These are phyloP conservation scores for Brachystomella parvula DNA, from an alignment of 1,140 invertebrate species.

Conservation along the genomic window DNA sequence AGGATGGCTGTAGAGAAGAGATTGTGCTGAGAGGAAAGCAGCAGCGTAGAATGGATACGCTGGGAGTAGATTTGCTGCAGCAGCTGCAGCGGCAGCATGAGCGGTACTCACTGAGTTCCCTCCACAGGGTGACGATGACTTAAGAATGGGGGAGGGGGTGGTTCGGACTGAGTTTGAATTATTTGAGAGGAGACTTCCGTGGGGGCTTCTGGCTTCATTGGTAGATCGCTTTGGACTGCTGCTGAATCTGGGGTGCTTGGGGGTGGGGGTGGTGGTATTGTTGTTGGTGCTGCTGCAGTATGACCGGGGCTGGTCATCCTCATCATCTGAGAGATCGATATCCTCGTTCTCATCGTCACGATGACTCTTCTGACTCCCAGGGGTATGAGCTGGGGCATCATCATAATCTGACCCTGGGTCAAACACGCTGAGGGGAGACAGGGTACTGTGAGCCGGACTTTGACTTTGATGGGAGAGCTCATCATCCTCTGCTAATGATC, in stretches of 20 bases:
- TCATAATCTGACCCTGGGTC: conserved; percentile 19
- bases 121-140: conserved; percentile 4
- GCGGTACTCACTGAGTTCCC: not conserved
- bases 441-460: not conserved
- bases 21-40: conserved; percentile 35
- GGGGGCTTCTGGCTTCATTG: not conserved
- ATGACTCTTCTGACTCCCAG: not conserved
- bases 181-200: not conserved
- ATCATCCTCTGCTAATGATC: not conserved
- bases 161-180: not conserved
- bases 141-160: not conserved
- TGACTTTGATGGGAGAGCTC: not conserved
- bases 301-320: not conserved
- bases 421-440: conserved; percentile 4
- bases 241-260: not conserved
- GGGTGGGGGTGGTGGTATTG: not conserved
- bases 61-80: conserved; percentile 14
- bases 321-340: conserved; percentile 7
- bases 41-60: conserved; percentile 37
- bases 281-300: conserved; percentile 13
- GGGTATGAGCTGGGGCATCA: conserved; percentile 5
- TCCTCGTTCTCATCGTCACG: conserved; percentile 11
- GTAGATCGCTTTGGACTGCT: too few relatives aligned
- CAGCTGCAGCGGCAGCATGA: conserved; percentile 16
- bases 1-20: conserved; percentile 29